phyloP scores from a whole-genome alignment of 2,888 invertebrate species.

The Aricia artaxerxes region DNA sequence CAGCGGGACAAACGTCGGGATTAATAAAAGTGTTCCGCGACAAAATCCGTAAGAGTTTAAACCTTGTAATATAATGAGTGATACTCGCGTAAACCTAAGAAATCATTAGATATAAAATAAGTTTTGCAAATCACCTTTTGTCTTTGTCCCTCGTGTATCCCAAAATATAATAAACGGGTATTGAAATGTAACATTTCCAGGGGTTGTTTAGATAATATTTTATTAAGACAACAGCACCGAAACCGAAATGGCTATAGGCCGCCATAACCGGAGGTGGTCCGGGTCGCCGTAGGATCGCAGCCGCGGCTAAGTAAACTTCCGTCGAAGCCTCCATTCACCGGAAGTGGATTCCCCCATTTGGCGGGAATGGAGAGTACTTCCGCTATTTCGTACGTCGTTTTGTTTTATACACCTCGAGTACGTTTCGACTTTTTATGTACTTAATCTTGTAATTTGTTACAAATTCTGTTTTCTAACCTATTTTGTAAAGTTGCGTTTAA shows the following conservation, averaged over 20 bases:
- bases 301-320: slow-evolving; percentile 70
- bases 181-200: neutral
- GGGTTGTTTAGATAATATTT: slow-evolving; percentile 15
- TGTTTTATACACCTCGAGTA: slow-evolving; percentile 39
- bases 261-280: slow-evolving; percentile 54
- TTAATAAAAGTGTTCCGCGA: no score
- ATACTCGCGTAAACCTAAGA: no score
- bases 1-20: no score
- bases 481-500: neutral
- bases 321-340: slow-evolving; percentile 56
- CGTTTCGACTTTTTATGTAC: slow-evolving; percentile 28
- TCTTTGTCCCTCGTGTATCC: neutral
- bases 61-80: no score
- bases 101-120: no score
- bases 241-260: slow-evolving; percentile 34
- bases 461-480: neutral
- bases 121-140: neutral
- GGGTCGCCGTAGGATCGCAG: slow-evolving; percentile 45
- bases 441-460: slow-evolving; percentile 19
- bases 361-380: slow-evolving; percentile 59
- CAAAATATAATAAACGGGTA: neutral
- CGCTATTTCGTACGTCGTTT: slow-evolving; percentile 56
- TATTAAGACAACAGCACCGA: slow-evolving; percentile 25
- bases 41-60: no score
- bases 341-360: slow-evolving; percentile 66